Conservation (phyloP, 1,140 invertebrate species). For the Drosophila kurseongensis region DNA sequence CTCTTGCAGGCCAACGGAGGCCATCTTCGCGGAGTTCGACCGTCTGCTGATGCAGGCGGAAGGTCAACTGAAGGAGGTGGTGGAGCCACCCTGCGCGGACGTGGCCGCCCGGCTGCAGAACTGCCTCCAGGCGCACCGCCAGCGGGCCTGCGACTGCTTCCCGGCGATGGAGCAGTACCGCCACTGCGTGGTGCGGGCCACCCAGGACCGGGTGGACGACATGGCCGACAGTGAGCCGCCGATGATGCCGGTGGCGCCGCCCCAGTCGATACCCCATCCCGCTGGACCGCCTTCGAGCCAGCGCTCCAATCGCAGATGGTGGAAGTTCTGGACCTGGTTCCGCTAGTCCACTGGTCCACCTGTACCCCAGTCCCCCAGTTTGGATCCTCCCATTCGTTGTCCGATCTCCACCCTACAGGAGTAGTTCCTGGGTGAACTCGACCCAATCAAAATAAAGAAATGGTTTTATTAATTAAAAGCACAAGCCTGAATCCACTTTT, state of each 20-base stretch:
- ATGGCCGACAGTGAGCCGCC: slow-evolving; percentile 5
- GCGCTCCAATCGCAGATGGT: slow-evolving; percentile 31
- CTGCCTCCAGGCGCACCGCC: slow-evolving; percentile 40
- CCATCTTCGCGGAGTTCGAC: slow-evolving; percentile 55
- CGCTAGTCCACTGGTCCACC: no score
- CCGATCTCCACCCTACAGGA: not conserved
- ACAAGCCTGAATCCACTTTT: slow-evolving; percentile 16
- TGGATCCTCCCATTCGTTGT: not conserved
- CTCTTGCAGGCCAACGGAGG: slow-evolving; percentile 29
- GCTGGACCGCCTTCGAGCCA: not conserved
- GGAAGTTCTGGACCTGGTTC: slow-evolving; percentile 60
- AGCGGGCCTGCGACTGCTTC: slow-evolving; percentile 49
- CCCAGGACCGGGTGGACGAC: slow-evolving; percentile 44
- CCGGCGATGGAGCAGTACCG: slow-evolving; percentile 55
- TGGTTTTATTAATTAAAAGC: slow-evolving; percentile 38
- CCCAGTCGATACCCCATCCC: slow-evolving; percentile 2
- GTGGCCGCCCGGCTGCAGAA: slow-evolving; percentile 25
- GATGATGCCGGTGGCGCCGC: slow-evolving; percentile 21
- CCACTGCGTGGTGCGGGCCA: slow-evolving; percentile 41
- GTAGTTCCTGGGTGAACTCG: not conserved
- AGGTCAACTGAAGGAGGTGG: slow-evolving; percentile 18
- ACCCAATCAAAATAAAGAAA: slow-evolving; percentile 11
- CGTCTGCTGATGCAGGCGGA: slow-evolving; percentile 33
- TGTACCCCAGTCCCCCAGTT: no score
- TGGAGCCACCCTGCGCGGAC: slow-evolving; percentile 36